Evolutionary conservation across 2,113 vertebrate genomes (phyloP), one percentile per base, ranked within the genome.

Genomic region (Zosterops borbonicus): DNA sequence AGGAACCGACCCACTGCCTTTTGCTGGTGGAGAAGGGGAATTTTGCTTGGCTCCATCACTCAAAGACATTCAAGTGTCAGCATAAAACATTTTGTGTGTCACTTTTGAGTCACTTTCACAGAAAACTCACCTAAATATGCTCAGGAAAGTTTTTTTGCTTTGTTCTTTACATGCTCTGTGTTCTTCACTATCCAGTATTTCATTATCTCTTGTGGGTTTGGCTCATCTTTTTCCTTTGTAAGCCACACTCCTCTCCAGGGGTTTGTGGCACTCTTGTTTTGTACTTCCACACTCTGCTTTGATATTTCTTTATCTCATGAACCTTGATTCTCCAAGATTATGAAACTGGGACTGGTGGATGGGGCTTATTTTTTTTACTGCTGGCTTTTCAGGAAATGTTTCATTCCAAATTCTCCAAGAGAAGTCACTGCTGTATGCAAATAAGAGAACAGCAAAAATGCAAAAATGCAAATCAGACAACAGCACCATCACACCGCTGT

Each of bases 401-500:
- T 65, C 22, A 23, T 35, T 74, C 46, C 27, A 68, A 49, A 21
- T 25, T n/a, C 71, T 62, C 78, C 2, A 1, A 56, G 82, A 33
- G 12, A 35, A 67, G 25, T 53, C 14, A 17, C 4, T 50, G 50
- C 76, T 71, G 18, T 11, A 73, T 39, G 37, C 37, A 39, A 39
- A 39, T 39, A 39, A 39, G 37, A 39, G 37, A 39, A 39, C 37
- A 39, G 37, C 37, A 39, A 39, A 37, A 39, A 39, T 39, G 37
- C 37, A 14, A 39, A 76, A 69, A 49, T 18, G 35, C 58, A 83
- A 63, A 62, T 25, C 9, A 55, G 25, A 49, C 73, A 79, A 22
- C 1, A 6, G 9, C 37, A 53, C 16, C 60, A 21, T 37, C 70
- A 25, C 5, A 5, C 9, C 0, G 0, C 70, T 53, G 11, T 8